Evolutionary conservation across 2,113 vertebrate genomes (phyloP).

Genomic region (Neogobius melanostomus): DNA sequence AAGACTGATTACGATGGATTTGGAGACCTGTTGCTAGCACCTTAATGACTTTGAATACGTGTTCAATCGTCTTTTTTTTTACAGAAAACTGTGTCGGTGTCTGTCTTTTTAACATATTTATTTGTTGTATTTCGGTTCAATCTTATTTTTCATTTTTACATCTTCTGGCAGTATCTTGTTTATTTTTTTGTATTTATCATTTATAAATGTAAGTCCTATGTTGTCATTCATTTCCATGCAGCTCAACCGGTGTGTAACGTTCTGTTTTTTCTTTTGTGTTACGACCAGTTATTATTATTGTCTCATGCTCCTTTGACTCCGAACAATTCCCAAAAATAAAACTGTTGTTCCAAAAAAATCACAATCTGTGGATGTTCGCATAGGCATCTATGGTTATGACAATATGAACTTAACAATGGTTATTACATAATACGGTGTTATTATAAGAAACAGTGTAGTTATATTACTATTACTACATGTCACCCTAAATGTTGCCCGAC

Average conservation of each 20-base stretch:
- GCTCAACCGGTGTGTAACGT: conserved; percentile 75
- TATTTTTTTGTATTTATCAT: conserved; percentile 69
- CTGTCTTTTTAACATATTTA: conserved; percentile 47
- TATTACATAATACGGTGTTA: too few species aligned
- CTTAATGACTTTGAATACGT: conserved; percentile 64
- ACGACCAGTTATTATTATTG: conserved; percentile 72
- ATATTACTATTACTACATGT: too few species aligned
- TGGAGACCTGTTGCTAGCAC: conserved; percentile 83
- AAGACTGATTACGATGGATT: conserved; percentile 81
- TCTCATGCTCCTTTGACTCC: conserved; percentile 87
- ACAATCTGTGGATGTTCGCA: conserved; percentile 62
- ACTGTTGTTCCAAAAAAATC: conserved; percentile 89
- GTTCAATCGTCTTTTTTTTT: conserved; percentile 76
- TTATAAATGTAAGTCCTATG: conserved; percentile 66
- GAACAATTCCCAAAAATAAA: conserved; percentile 98
- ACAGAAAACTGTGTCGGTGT: conserved; percentile 71
- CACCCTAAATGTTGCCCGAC: too few species aligned
- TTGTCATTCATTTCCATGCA: conserved; percentile 80
- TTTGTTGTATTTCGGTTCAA: conserved; percentile 65
- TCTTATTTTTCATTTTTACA: conserved; percentile 65
- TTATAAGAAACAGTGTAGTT: too few species aligned
- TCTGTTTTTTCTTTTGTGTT: conserved; percentile 83
- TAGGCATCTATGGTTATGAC: conserved; percentile 10
- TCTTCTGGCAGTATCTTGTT: conserved; percentile 78
- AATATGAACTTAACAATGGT: too few species aligned